Conservation (phyloP, 2,113 vertebrate genomes). For the Barbus barbus region DNA sequence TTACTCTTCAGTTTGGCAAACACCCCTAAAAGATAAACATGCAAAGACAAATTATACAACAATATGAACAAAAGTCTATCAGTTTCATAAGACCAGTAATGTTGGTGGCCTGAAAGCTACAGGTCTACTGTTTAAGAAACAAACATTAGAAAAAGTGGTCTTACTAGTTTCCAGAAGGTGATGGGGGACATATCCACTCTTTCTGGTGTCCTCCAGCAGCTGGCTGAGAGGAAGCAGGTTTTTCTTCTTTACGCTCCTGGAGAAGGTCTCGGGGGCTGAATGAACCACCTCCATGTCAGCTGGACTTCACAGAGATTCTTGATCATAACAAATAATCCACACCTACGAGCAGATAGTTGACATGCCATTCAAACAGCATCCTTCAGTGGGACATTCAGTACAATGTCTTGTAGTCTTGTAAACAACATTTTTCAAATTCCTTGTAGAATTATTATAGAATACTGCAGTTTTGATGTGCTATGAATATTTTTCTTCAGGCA, state of each 20-base stretch:
- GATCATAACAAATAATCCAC: conserved; percentile 25
- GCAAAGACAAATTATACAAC: background rate
- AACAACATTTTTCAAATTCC: background rate
- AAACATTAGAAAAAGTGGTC: background rate
- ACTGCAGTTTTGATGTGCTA: background rate
- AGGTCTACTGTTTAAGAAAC: background rate
- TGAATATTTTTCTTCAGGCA: background rate
- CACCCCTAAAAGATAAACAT: conserved; percentile 72
- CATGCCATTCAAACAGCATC: background rate
- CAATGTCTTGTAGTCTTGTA: background rate
- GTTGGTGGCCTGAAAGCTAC: background rate
- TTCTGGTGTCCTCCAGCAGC: conserved; percentile 79
- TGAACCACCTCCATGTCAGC: conserved; percentile 76
- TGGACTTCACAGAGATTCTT: conserved; percentile 29
- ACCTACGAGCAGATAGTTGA: conserved; percentile 13
- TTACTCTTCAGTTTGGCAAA: conserved; percentile 79
- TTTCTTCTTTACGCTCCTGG: conserved; percentile 57
- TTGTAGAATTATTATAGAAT: background rate
- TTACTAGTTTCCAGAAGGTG: conserved; percentile 87
- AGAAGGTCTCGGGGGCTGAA: conserved; percentile 39
- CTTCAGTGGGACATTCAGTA: background rate
- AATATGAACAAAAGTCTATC: background rate
- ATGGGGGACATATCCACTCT: conserved; percentile 69
- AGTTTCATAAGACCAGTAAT: background rate
- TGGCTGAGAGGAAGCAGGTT: conserved; percentile 74